Evolutionary conservation across 2,797 vertebrate species (phyloP), one percentile per base, ranked within the genome.

Genomic region (Sebastes itinus): DNA sequence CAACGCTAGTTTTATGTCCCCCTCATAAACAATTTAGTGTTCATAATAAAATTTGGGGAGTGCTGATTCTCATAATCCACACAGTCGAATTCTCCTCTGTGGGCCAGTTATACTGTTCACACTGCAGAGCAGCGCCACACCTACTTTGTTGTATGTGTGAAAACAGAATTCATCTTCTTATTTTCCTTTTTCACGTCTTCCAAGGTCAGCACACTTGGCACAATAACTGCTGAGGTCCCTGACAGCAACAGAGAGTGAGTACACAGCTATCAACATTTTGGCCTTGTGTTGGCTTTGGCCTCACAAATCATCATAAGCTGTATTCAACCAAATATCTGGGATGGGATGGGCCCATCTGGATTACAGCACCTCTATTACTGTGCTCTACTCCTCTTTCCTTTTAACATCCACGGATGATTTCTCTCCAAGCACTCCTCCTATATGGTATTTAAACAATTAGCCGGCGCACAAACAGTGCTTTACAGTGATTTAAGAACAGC

Each of bases 171-270:
- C 20, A 52, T 55, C n/a, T 22, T 32, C 4, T 30, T 20, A 64
- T 64, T 30, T 23, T 55, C 2, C 33, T 46, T 42, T 75, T 75
- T 77, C 18, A 62, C 49, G 46, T 65, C 60, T 25, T 62, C 63
- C 87, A 83, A 89, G 88, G 83, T 85, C 78, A 79, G 76, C 23
- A 64, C 46, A 81, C 80, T 85, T 79, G 87, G 79, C 78, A 88
- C 68, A 59, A 38, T 75, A 81, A 83, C 77, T 76, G 78, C 78
- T 25, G 76, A 82, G 81, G 85, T 75, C 55, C 75, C 60, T 85
- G 83, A 83, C 86, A 87, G 74, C 65, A 56, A 16, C 33, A 10
- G 42, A 78, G 78, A 71, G 80, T 65, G 78, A 86, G 81, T 80
- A 87, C 66, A 82, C 75, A 54, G 75, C 86, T 58, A 77, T 88